Evolutionary conservation across 2,113 vertebrate genomes (phyloP).

Genomic region (Callithrix jacchus): DNA sequence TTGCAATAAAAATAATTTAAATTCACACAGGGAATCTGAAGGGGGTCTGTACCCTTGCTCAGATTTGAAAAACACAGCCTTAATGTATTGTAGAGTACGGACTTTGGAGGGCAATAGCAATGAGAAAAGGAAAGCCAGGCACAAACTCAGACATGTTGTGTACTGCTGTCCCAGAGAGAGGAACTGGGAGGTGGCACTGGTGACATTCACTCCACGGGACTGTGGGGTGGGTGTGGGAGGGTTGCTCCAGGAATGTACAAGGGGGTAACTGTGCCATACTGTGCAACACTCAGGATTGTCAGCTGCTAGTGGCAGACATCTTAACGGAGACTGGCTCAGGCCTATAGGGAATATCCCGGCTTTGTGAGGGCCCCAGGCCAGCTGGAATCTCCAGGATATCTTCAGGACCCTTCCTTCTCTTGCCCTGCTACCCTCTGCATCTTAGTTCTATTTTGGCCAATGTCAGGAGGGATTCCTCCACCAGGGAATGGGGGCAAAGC

Average conservation of each 20-base stretch:
- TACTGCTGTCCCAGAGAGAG: background rate
- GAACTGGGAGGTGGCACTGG: background rate
- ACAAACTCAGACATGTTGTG: background rate
- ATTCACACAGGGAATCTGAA: conserved; percentile 25
- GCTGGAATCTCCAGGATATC: background rate
- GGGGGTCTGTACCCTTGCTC: background rate
- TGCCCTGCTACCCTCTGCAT: background rate
- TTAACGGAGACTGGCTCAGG: background rate
- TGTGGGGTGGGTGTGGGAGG: background rate
- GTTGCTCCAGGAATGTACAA: background rate
- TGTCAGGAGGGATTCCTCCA: background rate
- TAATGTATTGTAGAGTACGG: background rate
- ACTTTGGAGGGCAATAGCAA: background rate
- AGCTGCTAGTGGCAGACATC: background rate
- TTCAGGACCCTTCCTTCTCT: background rate
- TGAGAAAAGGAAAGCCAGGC: conserved; percentile 7
- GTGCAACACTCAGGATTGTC: background rate
- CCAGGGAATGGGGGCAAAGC: background rate
- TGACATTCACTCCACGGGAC: background rate
- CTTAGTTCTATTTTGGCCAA: conserved; percentile 15
- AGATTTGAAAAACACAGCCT: background rate
- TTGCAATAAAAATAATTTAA: conserved; percentile 59
- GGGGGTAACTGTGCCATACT: no score
- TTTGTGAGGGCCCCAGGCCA: background rate
- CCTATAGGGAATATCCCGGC: background rate